These are phyloP conservation scores for Scaptomyza graminum DNA, from an alignment of 1,140 invertebrate species.

Conservation along the genomic window DNA sequence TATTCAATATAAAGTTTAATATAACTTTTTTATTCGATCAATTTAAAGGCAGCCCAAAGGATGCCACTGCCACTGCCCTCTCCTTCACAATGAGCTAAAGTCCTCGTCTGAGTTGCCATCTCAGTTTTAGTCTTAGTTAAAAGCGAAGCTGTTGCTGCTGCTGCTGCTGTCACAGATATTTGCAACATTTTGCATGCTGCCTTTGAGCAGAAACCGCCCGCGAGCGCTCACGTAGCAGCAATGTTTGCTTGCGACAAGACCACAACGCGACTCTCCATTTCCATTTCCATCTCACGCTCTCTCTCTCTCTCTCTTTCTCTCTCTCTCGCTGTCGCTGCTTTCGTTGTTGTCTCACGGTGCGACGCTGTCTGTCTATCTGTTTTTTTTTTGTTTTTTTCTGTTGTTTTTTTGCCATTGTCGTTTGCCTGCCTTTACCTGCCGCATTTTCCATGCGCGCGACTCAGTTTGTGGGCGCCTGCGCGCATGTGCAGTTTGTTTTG, in stretches of 20 bases:
- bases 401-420: not conserved
- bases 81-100: not conserved
- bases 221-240: slow-evolving; percentile 59
- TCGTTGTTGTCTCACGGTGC: not conserved
- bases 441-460: slow-evolving; percentile 59
- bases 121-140: not conserved
- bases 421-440: slow-evolving; percentile 60
- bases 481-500: slow-evolving; percentile 75
- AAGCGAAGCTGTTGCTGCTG: too few species aligned
- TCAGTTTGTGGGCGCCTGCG: slow-evolving; percentile 78
- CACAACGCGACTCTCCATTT: slow-evolving; percentile 2
- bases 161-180: slow-evolving; percentile 62
- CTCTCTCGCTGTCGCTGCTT: not conserved
- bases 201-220: slow-evolving; percentile 72
- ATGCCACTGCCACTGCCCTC: not conserved
- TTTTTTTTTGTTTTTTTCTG: too few species aligned
- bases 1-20: too few species aligned
- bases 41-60: too few species aligned
- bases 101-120: not conserved
- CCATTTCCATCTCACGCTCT: slow-evolving; percentile 2
- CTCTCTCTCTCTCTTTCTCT: slow-evolving; percentile 11
- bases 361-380: not conserved
- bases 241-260: slow-evolving; percentile 18
- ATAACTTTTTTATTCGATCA: too few species aligned
- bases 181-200: slow-evolving; percentile 78